A percentile compares a stretch with the other conserved stretches of the same genome.
Conservation (phyloP, 2,888 invertebrate species). For the Apamea monoglypha region DNA sequence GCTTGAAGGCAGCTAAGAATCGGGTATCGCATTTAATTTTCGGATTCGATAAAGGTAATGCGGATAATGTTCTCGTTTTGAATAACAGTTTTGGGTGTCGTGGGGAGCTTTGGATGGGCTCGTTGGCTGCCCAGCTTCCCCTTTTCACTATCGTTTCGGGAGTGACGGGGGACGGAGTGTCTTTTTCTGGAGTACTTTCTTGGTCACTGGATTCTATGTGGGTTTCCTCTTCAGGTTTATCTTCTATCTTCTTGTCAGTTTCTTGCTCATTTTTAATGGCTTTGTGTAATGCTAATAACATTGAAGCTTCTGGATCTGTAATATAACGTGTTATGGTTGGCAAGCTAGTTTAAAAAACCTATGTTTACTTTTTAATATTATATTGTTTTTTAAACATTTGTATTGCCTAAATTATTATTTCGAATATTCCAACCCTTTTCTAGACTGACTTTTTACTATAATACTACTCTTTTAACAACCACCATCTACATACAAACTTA, state of each 20-base stretch:
- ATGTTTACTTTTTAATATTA: neutral
- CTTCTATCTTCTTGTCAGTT: slow-evolving; percentile 69
- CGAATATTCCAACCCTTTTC: neutral
- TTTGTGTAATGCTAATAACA: slow-evolving; percentile 78
- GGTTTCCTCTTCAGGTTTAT: slow-evolving; percentile 75
- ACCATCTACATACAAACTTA: slow-evolving; percentile 61
- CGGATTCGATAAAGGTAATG: slow-evolving; percentile 81
- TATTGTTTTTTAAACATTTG: neutral
- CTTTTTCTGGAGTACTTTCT: slow-evolving; percentile 82
- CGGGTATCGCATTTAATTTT: slow-evolving; percentile 83
- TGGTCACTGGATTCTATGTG: slow-evolving; percentile 76
- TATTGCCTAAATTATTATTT: neutral
- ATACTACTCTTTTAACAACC: neutral
- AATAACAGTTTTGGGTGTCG: slow-evolving; percentile 85
- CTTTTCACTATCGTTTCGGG: slow-evolving; percentile 78
- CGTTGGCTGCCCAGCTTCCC: slow-evolving; percentile 80
- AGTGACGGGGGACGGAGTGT: slow-evolving; percentile 78
- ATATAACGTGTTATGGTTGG: slow-evolving; percentile 37
- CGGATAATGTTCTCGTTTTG: slow-evolving; percentile 87
- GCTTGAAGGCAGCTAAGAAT: slow-evolving; percentile 83
- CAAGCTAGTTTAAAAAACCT: neutral
- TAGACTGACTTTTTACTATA: neutral
- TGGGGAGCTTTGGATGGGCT: slow-evolving; percentile 78
- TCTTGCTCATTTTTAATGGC: slow-evolving; percentile 75
- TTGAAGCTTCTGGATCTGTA: slow-evolving; percentile 85